Evolutionary conservation across 2,113 vertebrate species (phyloP).

Genomic region (Notothenia rossii): DNA sequence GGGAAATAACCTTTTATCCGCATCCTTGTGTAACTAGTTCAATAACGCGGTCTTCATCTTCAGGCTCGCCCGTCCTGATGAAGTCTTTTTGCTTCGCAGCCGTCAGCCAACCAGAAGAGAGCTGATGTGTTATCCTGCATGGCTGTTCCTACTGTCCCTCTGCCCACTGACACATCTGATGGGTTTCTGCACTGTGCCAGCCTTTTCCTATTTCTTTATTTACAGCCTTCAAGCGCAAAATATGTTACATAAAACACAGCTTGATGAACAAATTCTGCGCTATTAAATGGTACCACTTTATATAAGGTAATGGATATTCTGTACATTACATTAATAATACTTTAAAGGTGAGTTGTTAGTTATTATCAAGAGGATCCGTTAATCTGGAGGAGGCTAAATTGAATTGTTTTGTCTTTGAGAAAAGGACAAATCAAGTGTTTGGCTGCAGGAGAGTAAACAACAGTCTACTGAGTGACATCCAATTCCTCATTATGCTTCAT

Average conservation of each 20-base stretch:
- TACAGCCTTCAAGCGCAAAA: not conserved
- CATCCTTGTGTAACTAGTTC: constrained; percentile 28
- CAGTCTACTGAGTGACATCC: not conserved
- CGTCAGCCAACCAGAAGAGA: constrained; percentile 32
- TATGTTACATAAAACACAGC: not conserved
- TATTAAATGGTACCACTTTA: too few species aligned
- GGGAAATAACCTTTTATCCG: constrained; percentile 28
- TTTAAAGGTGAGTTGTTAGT: too few species aligned
- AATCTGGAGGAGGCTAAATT: too few species aligned
- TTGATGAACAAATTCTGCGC: not conserved
- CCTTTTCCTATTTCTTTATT: too few species aligned
- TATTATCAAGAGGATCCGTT: too few species aligned
- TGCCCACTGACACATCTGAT: not conserved
- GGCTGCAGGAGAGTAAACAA: too few species aligned
- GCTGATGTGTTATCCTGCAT: constrained; percentile 20
- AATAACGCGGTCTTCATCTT: constrained; percentile 7
- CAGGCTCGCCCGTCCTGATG: constrained; percentile 16
- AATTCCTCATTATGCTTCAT: constrained; percentile 9
- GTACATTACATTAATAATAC: too few species aligned
- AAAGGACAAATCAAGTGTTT: too few species aligned
- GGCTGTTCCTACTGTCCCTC: constrained; percentile 4
- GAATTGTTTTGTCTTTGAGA: too few species aligned
- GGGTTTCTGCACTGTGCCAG: not conserved
- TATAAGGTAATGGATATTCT: not conserved
- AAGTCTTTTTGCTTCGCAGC: not conserved